Percentiles rank a stretch among this genome's conserved stretches.
Conservation (phyloP, 2,113 vertebrate species). For the Pluvianellus socialis region DNA sequence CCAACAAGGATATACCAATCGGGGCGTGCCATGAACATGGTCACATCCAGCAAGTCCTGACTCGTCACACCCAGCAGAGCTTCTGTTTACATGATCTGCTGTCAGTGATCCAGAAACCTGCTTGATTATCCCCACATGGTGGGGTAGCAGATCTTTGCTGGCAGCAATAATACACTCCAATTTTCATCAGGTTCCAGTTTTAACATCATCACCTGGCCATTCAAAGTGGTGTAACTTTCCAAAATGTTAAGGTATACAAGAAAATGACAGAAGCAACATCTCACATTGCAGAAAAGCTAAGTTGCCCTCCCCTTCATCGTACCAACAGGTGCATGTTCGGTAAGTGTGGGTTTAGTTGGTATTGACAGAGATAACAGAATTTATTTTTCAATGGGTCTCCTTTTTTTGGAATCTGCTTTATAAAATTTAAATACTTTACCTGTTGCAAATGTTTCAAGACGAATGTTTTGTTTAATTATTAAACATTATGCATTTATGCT, state of each 20-base stretch:
- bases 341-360: neutral
- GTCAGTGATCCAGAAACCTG: neutral
- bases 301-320: neutral
- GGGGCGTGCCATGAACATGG: accelerated
- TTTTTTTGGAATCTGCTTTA: neutral
- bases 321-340: neutral
- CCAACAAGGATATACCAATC: neutral
- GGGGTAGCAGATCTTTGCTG: neutral
- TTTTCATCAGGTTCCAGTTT: neutral
- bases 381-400: neutral
- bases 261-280: neutral
- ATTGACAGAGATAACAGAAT: neutral
- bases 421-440: neutral
- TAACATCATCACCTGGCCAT: accelerated
- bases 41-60: neutral
- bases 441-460: neutral
- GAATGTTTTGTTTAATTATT: neutral
- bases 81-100: neutral
- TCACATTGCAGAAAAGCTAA: neutral
- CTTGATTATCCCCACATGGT: accelerated
- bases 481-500: neutral
- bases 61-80: neutral
- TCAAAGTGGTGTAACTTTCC: neutral
- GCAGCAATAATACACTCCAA: neutral
- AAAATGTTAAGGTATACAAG: neutral